Percentiles rank a stretch among this genome's conserved stretches.
These are phyloP conservation scores for Plagodis dolabraria DNA, from an alignment of 2,888 invertebrate genomes.

Conservation along the genomic window DNA sequence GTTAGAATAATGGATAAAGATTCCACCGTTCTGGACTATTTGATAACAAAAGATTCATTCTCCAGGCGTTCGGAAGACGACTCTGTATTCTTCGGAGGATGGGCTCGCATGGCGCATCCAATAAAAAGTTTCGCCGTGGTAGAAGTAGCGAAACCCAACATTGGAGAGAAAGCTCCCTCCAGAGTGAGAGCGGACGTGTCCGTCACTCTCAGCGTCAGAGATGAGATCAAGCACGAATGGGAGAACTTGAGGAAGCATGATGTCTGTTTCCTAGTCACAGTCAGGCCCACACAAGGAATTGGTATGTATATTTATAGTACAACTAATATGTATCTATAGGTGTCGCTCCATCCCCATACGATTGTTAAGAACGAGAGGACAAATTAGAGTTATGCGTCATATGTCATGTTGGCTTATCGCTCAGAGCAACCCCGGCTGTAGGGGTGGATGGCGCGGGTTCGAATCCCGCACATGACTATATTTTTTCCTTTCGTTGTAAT, in stretches of 20 bases:
- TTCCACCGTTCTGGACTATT: no score
- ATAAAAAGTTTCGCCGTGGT: constrained; percentile 96
- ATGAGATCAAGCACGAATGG: constrained; percentile 98
- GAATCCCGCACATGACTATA: no score
- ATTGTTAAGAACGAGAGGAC: no score
- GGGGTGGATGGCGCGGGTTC: no score
- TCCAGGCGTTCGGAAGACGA: constrained; percentile 93
- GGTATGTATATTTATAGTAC: constrained; percentile 78
- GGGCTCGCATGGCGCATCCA: constrained; percentile 99
- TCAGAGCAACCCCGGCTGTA: no score
- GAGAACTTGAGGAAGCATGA: constrained; percentile 98
- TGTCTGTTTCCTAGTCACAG: constrained; percentile 97
- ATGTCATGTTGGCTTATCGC: no score
- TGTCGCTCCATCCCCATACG: no score
- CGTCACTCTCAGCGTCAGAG: constrained; percentile 95
- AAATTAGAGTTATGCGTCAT: no score
- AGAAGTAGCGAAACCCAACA: constrained; percentile 96
- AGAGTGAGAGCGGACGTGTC: constrained; percentile 97
- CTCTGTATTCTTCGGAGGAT: constrained; percentile 96
- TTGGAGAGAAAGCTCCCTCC: constrained; percentile 97
- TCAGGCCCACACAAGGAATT: constrained; percentile 92
- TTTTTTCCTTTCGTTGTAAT: background rate
- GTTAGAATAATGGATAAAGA: no score
- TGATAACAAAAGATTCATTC: constrained; percentile 1
- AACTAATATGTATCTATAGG: background rate